Base-by-base conservation (phyloP, 2,797 vertebrate genomes). In the Buceros bicornis region DNA sequence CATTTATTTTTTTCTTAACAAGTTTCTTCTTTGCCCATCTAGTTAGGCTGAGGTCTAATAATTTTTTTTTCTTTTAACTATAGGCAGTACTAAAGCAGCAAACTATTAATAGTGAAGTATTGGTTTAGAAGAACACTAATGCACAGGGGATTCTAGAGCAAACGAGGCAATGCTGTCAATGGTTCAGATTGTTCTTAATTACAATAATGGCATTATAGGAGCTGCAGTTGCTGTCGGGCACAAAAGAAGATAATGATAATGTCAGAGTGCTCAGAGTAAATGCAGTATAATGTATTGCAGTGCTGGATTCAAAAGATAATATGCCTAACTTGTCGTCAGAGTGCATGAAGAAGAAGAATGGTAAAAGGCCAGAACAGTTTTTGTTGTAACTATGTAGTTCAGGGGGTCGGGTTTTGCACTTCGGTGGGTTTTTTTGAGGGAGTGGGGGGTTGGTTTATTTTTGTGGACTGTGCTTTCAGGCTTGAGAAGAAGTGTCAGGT, bases 171-270 rank as follows among this genome's bases (percentile, higher is more conserved):
- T n/a, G 60, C 87, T 94, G 95, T 94, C 88, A 95, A 92, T 94
- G 92, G 94, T 85, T 97, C 91, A 95, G 95, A 83, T 95, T 97
- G 95, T 97, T 97, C 92, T 97, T 97, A 97, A 89, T 87, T 95
- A 97, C 94, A 97, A 95, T 95, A 92, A 95, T 89, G 79, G 67
- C 58, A 91, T 95, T 96, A 91, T 47, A 88, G 86, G 80, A 95
- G 82, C 92, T 91, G 84, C 71, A 91, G 80, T 96, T 95, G 96
- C 96, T 90, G 17, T 97, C 8, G 65, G 95, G 96, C 87, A 81
- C 87, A 97, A 91, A 97, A 92, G 95, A 82, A 97, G 95, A 86
- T 78, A 74, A 94, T 89, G 82, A 72, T 96, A 93, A 89, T 90
- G 82, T 96, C 94, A 89, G 87, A 91, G 91, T 82, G 93, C 84